phyloP scores from a whole-genome alignment of 2,888 invertebrate genomes.

The Octonoba sinensis region DNA sequence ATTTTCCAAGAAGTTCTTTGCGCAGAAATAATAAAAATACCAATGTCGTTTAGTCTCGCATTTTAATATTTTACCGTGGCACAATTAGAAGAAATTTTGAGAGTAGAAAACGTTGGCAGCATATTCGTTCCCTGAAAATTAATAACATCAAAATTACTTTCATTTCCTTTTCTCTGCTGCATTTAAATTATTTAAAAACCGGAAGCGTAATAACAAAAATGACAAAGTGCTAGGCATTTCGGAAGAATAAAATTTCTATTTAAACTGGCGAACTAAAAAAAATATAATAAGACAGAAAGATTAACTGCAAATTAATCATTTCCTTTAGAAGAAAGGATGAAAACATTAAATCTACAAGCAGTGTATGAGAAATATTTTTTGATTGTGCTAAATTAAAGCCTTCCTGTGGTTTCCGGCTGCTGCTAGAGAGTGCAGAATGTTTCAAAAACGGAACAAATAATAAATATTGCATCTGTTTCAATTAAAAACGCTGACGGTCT shows the following conservation, averaged over 20 bases:
- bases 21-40: no score
- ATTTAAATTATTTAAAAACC: conserved; percentile 1
- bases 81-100: no score
- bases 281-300: conserved; percentile 13
- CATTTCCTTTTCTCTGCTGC: neutral
- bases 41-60: no score
- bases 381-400: conserved; percentile 5
- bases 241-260: conserved; percentile 3
- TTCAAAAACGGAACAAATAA: conserved; percentile 17
- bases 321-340: conserved; percentile 12
- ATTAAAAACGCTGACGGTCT: conserved; percentile 27
- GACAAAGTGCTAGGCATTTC: neutral
- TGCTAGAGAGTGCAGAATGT: neutral
- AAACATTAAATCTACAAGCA: neutral
- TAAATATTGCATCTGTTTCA: conserved; percentile 35
- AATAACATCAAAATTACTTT: conserved; percentile 10
- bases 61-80: no score
- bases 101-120: no score
- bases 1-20: no score
- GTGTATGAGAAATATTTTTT: conserved; percentile 8
- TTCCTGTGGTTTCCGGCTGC: neutral
- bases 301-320: conserved; percentile 59
- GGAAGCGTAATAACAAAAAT: conserved; percentile 20
- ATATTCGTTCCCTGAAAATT: neutral
- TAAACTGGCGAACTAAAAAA: neutral